A percentile compares a stretch with the other conserved stretches of the same genome.
These are phyloP conservation scores for Lytechinus variegatus DNA, from an alignment of 35 echinoderm and acorn worm genomes.

Conservation along the genomic window DNA sequence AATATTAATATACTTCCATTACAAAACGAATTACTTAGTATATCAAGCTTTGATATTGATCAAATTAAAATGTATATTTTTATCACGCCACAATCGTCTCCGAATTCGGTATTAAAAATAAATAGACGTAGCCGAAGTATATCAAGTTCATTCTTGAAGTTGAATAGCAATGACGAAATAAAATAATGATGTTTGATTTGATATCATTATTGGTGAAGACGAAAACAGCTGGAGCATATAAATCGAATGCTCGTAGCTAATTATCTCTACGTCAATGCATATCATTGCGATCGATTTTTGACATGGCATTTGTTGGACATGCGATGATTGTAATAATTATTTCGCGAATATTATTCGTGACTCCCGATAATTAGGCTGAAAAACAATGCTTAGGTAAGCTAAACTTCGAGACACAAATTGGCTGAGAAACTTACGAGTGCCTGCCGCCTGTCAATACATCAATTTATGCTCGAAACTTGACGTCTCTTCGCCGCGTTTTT, in stretches of 20 bases:
- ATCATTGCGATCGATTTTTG: constrained; percentile 13
- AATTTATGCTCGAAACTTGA: constrained; percentile 28
- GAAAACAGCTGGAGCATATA: not conserved
- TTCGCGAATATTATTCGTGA: not conserved
- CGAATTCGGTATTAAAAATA: not conserved
- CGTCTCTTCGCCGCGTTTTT: constrained; percentile 24
- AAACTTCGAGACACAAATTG: constrained; percentile 12
- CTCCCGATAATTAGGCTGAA: not conserved
- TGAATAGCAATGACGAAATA: not conserved
- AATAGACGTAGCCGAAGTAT: not conserved
- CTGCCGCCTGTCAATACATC: constrained; percentile 3
- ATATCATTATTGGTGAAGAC: not conserved
- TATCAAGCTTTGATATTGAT: too few species aligned
- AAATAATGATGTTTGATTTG: not conserved
- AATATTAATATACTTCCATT: too few species aligned
- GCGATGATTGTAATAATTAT: constrained; percentile 6
- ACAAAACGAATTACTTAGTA: too few species aligned
- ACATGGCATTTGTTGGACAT: constrained; percentile 3
- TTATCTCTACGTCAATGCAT: not conserved
- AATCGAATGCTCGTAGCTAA: not conserved
- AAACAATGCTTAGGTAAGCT: constrained; percentile 15
- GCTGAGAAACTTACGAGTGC: not conserved
- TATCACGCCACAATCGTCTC: too few species aligned
- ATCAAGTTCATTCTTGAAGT: not conserved
- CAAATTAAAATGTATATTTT: too few species aligned